These are phyloP conservation scores for Drosophila yakuba DNA, from an alignment of 1,140 invertebrate species.

Conservation along the genomic window DNA sequence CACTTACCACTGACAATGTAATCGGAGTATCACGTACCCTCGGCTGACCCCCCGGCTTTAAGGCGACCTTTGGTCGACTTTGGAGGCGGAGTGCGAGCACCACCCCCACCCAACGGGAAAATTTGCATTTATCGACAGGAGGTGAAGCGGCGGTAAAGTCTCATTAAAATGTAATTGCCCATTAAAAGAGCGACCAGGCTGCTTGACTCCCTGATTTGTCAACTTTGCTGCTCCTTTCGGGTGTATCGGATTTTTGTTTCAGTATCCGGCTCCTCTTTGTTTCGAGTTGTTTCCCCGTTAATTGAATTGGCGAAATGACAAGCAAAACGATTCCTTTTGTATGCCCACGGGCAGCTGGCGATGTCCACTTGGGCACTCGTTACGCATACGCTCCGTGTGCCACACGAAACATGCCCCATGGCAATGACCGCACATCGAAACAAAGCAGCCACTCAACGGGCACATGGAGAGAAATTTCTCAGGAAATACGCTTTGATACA, in stretches of 20 bases:
- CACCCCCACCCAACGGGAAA: background rate
- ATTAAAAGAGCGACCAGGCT: constrained; percentile 43
- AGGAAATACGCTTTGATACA: background rate
- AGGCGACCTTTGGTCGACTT: constrained; percentile 18
- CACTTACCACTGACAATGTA: constrained; percentile 16
- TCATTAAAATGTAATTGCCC: constrained; percentile 74
- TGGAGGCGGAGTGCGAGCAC: constrained; percentile 3
- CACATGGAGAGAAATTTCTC: constrained; percentile 14
- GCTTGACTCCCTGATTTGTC: constrained; percentile 40
- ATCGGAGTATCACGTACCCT: background rate
- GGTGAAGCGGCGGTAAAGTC: constrained; percentile 14
- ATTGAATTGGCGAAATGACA: constrained; percentile 73
- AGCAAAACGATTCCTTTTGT: constrained; percentile 57
- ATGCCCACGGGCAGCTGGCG: constrained; percentile 51
- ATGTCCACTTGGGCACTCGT: constrained; percentile 66
- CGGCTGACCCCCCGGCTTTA: constrained; percentile 11
- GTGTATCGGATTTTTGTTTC: constrained; percentile 27
- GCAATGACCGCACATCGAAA: constrained; percentile 49
- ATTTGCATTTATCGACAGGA: constrained; percentile 67
- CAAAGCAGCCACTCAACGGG: constrained; percentile 35
- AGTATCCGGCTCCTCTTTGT: constrained; percentile 17
- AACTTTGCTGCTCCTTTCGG: constrained; percentile 27
- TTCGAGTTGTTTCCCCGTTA: constrained; percentile 63
- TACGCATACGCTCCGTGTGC: constrained; percentile 71
- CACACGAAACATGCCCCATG: constrained; percentile 64